Conservation (phyloP, 2,888 invertebrate genomes). For the Eupsilia transversa region DNA sequence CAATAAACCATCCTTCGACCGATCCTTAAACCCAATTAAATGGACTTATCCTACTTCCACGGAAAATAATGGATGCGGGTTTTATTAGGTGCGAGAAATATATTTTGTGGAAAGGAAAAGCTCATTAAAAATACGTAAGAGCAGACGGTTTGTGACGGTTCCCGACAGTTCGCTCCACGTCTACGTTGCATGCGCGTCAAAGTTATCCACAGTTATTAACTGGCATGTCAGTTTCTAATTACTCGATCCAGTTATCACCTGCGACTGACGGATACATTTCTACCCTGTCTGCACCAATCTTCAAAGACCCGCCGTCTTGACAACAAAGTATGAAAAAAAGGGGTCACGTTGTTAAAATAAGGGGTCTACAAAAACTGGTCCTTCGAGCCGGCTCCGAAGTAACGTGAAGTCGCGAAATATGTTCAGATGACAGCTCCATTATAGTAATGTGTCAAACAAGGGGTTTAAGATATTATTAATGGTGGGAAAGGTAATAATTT, state of each 20-base stretch:
- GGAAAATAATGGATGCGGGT: neutral
- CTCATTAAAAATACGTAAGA: constrained; percentile 39
- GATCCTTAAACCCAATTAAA: constrained; percentile 20
- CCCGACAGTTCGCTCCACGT: constrained; percentile 64
- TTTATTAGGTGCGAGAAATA: constrained; percentile 20
- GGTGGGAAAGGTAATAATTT: constrained; percentile 68
- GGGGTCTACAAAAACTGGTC: constrained; percentile 68
- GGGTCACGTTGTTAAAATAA: constrained; percentile 39
- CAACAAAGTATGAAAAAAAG: constrained; percentile 41
- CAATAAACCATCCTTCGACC: constrained; percentile 9
- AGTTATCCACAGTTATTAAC: constrained; percentile 85
- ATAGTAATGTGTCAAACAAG: constrained; percentile 77
- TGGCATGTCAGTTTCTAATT: constrained; percentile 87
- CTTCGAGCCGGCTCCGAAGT: constrained; percentile 58
- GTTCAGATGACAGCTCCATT: constrained; percentile 83
- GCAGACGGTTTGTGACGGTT: constrained; percentile 37
- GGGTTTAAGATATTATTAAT: constrained; percentile 71
- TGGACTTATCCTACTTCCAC: neutral
- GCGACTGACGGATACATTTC: constrained; percentile 84
- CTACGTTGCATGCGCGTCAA: constrained; percentile 77
- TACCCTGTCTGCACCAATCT: constrained; percentile 71
- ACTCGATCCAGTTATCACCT: constrained; percentile 88
- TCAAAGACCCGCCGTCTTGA: constrained; percentile 57
- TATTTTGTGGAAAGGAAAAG: constrained; percentile 7
- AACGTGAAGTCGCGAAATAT: constrained; percentile 75